phyloP scores from a whole-genome alignment of 2,888 invertebrate species.

The Chloromyia formosa region DNA sequence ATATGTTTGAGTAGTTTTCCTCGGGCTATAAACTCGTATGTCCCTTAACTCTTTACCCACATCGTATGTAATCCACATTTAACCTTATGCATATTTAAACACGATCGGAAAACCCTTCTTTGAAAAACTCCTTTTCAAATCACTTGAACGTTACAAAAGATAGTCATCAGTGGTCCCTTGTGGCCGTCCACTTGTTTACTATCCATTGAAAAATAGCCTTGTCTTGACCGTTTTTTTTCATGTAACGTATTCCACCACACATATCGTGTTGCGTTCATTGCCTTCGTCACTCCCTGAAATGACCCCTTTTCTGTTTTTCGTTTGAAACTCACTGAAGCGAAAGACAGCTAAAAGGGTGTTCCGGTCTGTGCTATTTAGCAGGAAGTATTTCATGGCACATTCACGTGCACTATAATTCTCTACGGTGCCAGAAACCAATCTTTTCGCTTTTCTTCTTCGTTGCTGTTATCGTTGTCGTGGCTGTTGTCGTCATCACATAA shows the following conservation, averaged over 20 bases:
- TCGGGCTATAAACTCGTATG: no score
- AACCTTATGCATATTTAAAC: not conserved
- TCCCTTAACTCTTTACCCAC: no score
- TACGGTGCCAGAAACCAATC: not conserved
- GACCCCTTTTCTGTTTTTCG: not conserved
- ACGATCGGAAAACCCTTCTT: not conserved
- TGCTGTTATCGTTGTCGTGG: not conserved
- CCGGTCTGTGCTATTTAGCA: conserved; percentile 37
- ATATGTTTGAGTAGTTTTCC: no score
- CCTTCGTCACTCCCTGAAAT: no score
- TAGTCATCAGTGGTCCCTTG: no score
- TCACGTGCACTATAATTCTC: conserved; percentile 33
- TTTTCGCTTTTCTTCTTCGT: not conserved
- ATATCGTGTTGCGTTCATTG: no score
- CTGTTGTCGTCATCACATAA: not conserved
- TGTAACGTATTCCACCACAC: no score
- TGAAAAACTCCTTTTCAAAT: not conserved
- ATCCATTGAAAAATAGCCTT: no score
- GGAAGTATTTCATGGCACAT: conserved; percentile 35
- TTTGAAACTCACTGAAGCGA: conserved; percentile 23
- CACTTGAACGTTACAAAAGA: not conserved
- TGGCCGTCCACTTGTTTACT: no score
- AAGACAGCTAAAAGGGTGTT: conserved; percentile 29
- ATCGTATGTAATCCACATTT: no score
- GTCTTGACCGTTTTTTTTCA: no score